Percentiles rank a stretch among this genome's conserved stretches.
Conservation (phyloP, 2,113 vertebrate genomes). For the Urocitellus parryii region DNA sequence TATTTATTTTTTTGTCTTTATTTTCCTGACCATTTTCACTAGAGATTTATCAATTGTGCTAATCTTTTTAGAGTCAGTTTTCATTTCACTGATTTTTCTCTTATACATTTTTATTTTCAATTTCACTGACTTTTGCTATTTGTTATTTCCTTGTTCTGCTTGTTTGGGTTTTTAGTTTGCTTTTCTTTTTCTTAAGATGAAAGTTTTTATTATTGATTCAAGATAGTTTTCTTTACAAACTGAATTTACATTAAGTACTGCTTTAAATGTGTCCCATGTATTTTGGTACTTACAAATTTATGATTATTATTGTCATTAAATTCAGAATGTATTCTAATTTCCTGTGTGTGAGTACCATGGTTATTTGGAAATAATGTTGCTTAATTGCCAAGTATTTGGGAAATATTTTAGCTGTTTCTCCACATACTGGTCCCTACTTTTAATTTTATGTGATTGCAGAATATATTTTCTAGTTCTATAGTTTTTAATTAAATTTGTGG, state of each 20-base stretch:
- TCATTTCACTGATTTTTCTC: not conserved
- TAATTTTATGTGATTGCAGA: not conserved
- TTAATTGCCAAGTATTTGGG: not conserved
- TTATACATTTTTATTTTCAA: not conserved
- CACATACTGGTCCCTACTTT: not conserved
- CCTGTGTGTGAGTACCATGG: not conserved
- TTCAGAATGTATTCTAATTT: not conserved
- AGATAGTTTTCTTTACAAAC: not conserved
- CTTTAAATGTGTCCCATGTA: not conserved
- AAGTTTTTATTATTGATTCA: not conserved
- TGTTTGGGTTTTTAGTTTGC: conserved; percentile 20
- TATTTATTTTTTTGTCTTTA: not conserved
- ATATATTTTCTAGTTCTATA: not conserved
- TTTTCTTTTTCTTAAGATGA: not conserved
- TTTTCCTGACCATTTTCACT: not conserved
- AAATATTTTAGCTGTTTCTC: not conserved
- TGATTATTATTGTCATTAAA: not conserved
- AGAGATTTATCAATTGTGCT: not conserved
- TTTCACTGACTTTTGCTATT: not conserved
- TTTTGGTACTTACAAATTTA: not conserved
- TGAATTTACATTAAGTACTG: not conserved
- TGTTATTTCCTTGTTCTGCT: not conserved
- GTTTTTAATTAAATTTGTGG: not conserved
- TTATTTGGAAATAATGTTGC: not conserved
- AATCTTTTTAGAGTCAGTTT: not conserved